Conservation (phyloP, 2,888 invertebrate species). For the Clusia tigrina region DNA sequence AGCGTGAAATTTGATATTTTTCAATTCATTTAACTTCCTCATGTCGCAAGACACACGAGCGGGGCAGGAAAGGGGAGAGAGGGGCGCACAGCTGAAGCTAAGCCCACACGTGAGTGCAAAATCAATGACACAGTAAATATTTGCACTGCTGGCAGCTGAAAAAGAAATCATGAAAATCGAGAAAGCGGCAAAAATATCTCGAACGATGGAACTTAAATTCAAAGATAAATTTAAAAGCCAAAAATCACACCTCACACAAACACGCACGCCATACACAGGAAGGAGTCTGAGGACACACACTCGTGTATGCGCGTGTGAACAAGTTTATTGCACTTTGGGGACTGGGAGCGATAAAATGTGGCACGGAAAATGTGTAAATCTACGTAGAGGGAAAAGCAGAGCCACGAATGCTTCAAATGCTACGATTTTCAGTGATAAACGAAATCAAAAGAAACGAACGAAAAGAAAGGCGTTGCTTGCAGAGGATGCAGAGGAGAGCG, state of each 20-base stretch:
- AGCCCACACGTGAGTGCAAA: constrained; percentile 50
- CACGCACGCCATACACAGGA: constrained; percentile 14
- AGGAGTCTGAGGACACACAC: not conserved
- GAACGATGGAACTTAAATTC: constrained; percentile 3
- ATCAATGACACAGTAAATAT: constrained; percentile 57
- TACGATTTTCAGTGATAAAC: no score
- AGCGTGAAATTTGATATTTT: constrained; percentile 50
- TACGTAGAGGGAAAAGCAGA: constrained; percentile 38
- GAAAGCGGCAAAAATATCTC: constrained; percentile 25
- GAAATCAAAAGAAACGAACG: no score
- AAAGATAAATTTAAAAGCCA: constrained; percentile 5
- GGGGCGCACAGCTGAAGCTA: constrained; percentile 38
- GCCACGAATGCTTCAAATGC: no score
- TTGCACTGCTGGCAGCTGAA: constrained; percentile 45
- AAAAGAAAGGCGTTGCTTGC: no score
- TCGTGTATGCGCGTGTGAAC: constrained; percentile 41
- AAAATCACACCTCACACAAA: constrained; percentile 26
- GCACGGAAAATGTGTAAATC: constrained; percentile 55
- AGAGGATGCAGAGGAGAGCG: no score
- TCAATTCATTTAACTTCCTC: constrained; percentile 34
- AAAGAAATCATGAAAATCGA: not conserved
- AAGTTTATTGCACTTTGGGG: constrained; percentile 55
- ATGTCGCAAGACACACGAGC: constrained; percentile 37
- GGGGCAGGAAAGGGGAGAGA: constrained; percentile 20
- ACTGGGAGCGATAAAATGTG: constrained; percentile 44